Evolutionary conservation across 2,797 vertebrate species (phyloP).

Genomic region (Zalophus californianus): DNA sequence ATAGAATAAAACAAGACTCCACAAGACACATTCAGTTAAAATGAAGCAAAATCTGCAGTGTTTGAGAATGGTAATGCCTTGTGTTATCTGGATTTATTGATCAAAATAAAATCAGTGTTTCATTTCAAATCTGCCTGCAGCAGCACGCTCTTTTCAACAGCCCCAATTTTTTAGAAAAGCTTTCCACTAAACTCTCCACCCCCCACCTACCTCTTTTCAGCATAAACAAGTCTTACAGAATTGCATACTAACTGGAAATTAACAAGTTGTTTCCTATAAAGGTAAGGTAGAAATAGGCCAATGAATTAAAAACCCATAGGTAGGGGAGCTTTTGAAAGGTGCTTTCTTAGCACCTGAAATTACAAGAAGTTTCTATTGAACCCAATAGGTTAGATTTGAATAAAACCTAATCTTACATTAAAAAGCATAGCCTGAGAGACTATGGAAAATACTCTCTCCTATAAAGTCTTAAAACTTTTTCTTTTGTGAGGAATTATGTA

Average conservation of each 20-base stretch:
- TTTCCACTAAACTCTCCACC: background rate
- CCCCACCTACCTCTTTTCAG: conserved; percentile 59
- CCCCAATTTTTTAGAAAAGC: background rate
- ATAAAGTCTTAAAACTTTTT: conserved; percentile 6
- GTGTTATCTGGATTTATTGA: conserved; percentile 84
- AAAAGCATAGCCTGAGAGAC: background rate
- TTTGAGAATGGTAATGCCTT: conserved; percentile 72
- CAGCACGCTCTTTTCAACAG: conserved; percentile 67
- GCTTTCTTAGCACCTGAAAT: background rate
- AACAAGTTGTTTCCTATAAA: conserved; percentile 61
- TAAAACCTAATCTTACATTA: conserved; percentile 36
- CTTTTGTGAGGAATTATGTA: conserved; percentile 22
- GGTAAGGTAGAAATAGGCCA: conserved; percentile 10
- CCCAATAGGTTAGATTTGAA: conserved; percentile 47
- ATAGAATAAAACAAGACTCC: conserved; percentile 80
- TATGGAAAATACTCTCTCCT: background rate
- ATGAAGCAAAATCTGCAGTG: conserved; percentile 74
- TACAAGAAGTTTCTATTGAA: background rate
- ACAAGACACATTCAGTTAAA: conserved; percentile 77
- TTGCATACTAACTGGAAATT: conserved; percentile 62
- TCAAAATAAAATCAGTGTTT: conserved; percentile 77
- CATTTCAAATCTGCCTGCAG: conserved; percentile 76
- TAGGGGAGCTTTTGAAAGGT: background rate
- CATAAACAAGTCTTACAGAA: conserved; percentile 63
- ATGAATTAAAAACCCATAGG: conserved; percentile 47